These are phyloP conservation scores for Pteronotus mesoamericanus DNA, from an alignment of 2,797 vertebrate genomes.

Conservation along the genomic window DNA sequence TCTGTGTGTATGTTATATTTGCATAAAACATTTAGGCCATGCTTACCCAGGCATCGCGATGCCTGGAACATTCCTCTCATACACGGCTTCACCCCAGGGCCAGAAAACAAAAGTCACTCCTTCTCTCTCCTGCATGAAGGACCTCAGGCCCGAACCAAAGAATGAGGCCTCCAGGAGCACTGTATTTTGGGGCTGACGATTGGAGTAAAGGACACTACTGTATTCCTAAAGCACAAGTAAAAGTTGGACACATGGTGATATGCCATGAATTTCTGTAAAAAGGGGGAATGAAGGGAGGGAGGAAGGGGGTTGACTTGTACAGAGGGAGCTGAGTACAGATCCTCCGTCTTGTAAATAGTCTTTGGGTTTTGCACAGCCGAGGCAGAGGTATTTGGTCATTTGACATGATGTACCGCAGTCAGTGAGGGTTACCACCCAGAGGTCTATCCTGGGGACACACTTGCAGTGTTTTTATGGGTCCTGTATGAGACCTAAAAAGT, in stretches of 20 bases:
- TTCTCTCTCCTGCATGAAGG: neutral
- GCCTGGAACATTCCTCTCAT: neutral
- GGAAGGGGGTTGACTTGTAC: neutral
- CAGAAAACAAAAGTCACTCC: neutral
- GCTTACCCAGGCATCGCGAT: neutral
- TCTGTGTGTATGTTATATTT: neutral
- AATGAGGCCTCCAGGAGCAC: neutral
- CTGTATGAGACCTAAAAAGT: neutral
- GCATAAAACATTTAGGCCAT: neutral
- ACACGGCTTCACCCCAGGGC: neutral
- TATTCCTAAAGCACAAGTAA: neutral
- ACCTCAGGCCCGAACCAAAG: neutral
- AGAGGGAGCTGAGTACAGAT: neutral
- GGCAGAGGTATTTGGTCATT: neutral
- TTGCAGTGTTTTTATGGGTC: neutral
- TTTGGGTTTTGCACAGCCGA: neutral
- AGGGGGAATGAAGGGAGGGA: neutral
- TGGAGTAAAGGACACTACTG: neutral
- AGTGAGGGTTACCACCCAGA: neutral
- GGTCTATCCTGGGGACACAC: neutral
- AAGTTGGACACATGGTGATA: neutral
- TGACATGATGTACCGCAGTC: fast-evolving
- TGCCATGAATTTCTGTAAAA: neutral
- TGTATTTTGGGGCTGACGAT: neutral
- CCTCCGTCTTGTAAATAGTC: neutral